These are phyloP conservation scores for Drosophila grimshawi DNA, from an alignment of 1,140 invertebrate genomes.

Conservation along the genomic window DNA sequence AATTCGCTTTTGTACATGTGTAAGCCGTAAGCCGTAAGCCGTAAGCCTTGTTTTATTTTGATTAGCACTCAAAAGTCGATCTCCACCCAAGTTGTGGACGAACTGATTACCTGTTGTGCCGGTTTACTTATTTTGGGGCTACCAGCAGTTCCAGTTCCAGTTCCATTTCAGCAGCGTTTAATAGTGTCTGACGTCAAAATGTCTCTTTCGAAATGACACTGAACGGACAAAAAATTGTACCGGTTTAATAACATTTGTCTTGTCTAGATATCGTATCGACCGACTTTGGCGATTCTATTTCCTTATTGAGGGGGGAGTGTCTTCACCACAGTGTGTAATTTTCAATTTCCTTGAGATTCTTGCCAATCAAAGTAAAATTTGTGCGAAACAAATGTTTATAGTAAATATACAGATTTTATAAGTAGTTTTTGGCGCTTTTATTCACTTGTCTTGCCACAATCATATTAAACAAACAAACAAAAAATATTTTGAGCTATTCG, in stretches of 20 bases:
- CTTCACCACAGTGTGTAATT: conserved; percentile 15
- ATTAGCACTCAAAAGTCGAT: conserved; percentile 45
- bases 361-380: too few relatives aligned
- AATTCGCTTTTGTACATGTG: conserved; percentile 3
- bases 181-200: conserved; percentile 63
- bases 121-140: conserved; percentile 72
- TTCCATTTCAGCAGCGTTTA: conserved; percentile 59
- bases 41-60: conserved; percentile 59
- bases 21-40: conserved; percentile 33
- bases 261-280: conserved; percentile 21
- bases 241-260: conserved; percentile 32
- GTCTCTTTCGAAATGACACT: conserved; percentile 2
- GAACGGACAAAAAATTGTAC: conserved; percentile 6
- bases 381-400: too few relatives aligned
- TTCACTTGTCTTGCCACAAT: conserved; percentile 18
- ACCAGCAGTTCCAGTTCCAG: conserved; percentile 29
- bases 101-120: conserved; percentile 70
- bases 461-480: conserved; percentile 13
- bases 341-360: conserved; percentile 3
- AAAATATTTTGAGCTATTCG: neutral
- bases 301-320: conserved; percentile 16
- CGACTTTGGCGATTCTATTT: conserved; percentile 8
- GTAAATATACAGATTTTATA: conserved; percentile 5
- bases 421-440: conserved; percentile 34
- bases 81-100: conserved; percentile 4